phyloP scores from a whole-genome alignment of 2,113 vertebrate genomes.

The Arothron firmamentum region DNA sequence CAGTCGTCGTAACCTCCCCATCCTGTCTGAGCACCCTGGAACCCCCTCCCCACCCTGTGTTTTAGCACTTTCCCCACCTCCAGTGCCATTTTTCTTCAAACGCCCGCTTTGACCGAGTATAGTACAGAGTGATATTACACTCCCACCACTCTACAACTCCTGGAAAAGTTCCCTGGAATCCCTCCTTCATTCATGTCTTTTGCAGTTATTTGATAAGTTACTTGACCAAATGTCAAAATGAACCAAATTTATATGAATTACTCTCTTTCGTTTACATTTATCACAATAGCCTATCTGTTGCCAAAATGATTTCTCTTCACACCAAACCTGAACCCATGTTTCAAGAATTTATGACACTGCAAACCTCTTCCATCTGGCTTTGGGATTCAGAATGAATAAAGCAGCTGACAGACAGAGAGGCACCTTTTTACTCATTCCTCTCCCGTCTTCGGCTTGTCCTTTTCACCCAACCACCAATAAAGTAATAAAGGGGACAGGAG shows the following conservation, averaged over 20 bases:
- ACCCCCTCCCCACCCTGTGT: background rate
- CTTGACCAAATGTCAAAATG: no score
- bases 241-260: no score
- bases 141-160: no score
- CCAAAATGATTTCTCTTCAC: conserved; percentile 8
- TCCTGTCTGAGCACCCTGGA: conserved; percentile 39
- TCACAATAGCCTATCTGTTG: no score
- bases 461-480: conserved; percentile 27
- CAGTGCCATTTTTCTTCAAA: conserved; percentile 12
- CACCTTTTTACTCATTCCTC: conserved; percentile 36
- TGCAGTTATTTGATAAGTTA: no score
- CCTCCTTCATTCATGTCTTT: no score
- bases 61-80: conserved; percentile 10
- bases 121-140: no score
- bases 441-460: conserved; percentile 18
- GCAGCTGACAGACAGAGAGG: conserved; percentile 58
- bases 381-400: conserved; percentile 52
- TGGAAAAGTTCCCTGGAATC: no score
- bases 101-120: background rate
- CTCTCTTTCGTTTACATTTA: no score
- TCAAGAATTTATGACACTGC: conserved; percentile 50
- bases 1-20: conserved; percentile 39
- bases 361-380: conserved; percentile 61
- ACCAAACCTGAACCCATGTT: conserved; percentile 19
- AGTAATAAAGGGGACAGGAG: conserved; percentile 9